A percentile compares a stretch with the other conserved stretches of the same genome.
Conservation (phyloP, 2,888 invertebrate species). For the Mycogona germanica region DNA sequence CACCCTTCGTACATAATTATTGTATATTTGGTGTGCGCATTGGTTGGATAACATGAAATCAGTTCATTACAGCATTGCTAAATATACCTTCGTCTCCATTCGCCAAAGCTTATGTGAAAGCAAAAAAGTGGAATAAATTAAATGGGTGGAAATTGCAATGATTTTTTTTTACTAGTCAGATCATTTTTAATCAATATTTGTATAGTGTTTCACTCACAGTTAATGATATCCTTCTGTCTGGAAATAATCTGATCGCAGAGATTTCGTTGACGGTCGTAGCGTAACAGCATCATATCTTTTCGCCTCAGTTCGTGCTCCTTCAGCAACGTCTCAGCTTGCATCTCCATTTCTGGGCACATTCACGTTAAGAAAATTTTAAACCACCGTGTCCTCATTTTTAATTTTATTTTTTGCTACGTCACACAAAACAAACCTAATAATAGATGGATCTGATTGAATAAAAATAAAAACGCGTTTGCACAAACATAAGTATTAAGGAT, state of each 20-base stretch:
- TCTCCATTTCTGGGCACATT: constrained; percentile 40
- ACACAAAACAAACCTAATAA: too few species aligned
- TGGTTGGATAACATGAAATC: too few species aligned
- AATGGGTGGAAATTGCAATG: neutral
- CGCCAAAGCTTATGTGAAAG: constrained; percentile 18
- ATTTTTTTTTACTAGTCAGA: neutral
- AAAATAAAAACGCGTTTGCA: neutral
- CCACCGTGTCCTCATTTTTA: too few species aligned
- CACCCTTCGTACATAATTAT: too few species aligned
- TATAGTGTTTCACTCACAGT: constrained; percentile 57
- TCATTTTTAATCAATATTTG: too few species aligned
- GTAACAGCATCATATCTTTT: constrained; percentile 65
- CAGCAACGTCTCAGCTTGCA: constrained; percentile 74
- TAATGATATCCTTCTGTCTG: constrained; percentile 68
- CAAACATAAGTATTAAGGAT: constrained; percentile 36
- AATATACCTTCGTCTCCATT: constrained; percentile 15
- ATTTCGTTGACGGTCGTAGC: constrained; percentile 69
- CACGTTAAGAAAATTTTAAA: neutral
- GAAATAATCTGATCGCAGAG: constrained; percentile 87
- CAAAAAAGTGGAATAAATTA: neutral
- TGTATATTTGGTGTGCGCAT: too few species aligned
- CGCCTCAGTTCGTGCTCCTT: constrained; percentile 74
- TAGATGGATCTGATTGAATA: neutral
- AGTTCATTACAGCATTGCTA: too few species aligned
- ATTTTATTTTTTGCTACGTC: too few species aligned